Percentiles rank a stretch among this genome's conserved stretches.
These are phyloP conservation scores for Drosophila seguyi DNA, from an alignment of 1,140 invertebrate species.

Conservation along the genomic window DNA sequence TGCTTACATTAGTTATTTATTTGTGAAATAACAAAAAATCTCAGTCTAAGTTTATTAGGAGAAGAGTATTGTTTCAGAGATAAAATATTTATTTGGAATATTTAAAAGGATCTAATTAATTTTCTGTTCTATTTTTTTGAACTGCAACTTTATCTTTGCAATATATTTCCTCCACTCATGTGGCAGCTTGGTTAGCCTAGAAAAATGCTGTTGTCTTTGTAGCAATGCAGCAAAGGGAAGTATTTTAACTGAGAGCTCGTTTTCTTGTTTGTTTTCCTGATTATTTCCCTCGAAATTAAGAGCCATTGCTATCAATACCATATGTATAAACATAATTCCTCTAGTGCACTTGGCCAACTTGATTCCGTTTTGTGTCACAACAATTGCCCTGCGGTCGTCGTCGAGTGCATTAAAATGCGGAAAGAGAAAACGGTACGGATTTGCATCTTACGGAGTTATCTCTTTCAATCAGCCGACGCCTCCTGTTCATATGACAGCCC, in stretches of 20 bases:
- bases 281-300: neutral
- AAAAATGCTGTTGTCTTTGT: constrained; percentile 3
- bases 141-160: neutral
- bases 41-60: neutral
- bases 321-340: neutral
- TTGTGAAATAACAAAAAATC: neutral
- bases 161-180: constrained; percentile 6
- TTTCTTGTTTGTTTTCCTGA: constrained; percentile 14
- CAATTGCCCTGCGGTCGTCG: constrained; percentile 25
- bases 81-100: neutral
- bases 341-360: constrained; percentile 30
- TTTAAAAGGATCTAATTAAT: neutral
- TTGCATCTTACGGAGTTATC: constrained; percentile 57
- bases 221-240: neutral
- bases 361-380: constrained; percentile 21
- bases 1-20: neutral
- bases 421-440: constrained; percentile 25
- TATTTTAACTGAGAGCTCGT: neutral
- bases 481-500: constrained; percentile 20
- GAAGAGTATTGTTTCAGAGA: too few species aligned
- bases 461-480: constrained; percentile 68
- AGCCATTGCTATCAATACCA: neutral
- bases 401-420: constrained; percentile 40
- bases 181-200: constrained; percentile 1
- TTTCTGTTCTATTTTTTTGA: neutral